A percentile compares a stretch with the other conserved stretches of the same genome.
Evolutionary conservation across 2,797 vertebrate genomes (phyloP).

Genomic region (Sebastes umbrosus): DNA sequence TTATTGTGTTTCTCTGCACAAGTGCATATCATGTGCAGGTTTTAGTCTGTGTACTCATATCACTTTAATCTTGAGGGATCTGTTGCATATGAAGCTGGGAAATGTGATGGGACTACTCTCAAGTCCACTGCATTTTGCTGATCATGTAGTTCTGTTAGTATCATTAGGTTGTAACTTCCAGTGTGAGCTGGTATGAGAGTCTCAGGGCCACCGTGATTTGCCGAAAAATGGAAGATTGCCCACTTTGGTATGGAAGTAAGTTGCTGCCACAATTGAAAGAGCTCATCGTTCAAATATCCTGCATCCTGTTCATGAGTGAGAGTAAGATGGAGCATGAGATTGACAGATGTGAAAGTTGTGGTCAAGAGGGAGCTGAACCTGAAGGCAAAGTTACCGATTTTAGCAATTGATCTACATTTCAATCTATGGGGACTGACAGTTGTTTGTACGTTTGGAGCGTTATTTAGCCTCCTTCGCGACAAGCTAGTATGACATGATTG

Average conservation of each 20-base stretch:
- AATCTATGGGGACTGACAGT: neutral
- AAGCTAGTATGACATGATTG: too few species aligned
- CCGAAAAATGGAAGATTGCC: neutral
- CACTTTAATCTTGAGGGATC: neutral
- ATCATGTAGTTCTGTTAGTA: neutral
- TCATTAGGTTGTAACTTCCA: conserved; percentile 1
- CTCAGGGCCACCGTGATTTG: neutral
- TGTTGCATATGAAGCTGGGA: neutral
- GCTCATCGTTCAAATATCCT: neutral
- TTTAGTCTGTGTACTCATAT: neutral
- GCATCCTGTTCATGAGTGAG: neutral
- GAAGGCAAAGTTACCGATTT: neutral
- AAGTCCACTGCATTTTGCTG: neutral
- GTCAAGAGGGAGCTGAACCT: neutral
- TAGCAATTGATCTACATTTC: neutral
- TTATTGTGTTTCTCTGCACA: neutral
- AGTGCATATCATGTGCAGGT: neutral
- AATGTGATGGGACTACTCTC: neutral
- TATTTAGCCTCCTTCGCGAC: too few species aligned
- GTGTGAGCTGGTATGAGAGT: neutral
- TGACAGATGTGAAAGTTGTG: neutral
- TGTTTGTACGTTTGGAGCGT: accelerated
- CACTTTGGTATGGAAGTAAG: neutral
- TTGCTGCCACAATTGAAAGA: neutral
- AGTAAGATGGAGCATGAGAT: neutral